A percentile compares a stretch with the other conserved stretches of the same genome.
phyloP scores from a whole-genome alignment of 2,888 invertebrate species.

The Agapetus fuscipes region DNA sequence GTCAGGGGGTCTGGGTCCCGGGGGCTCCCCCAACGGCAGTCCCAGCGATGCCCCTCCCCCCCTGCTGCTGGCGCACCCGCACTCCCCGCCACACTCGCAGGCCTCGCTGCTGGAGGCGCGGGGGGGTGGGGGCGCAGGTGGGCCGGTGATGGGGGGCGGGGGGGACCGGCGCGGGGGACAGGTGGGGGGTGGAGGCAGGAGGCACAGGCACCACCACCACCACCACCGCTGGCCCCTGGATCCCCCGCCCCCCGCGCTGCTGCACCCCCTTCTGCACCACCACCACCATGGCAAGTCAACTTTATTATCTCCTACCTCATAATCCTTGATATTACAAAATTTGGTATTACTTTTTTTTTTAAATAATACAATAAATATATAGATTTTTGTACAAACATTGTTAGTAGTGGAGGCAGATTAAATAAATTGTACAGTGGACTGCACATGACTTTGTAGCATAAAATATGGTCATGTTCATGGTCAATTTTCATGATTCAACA shows the following conservation, averaged over 20 bases:
- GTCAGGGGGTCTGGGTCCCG: conserved; percentile 11
- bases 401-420: too few species aligned
- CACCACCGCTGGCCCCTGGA: conserved; percentile 34
- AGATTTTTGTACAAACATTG: too few species aligned
- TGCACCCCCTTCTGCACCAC: conserved; percentile 33
- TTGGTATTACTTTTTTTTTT: neutral
- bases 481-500: too few species aligned
- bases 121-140: conserved; percentile 7
- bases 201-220: too few species aligned
- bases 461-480: too few species aligned
- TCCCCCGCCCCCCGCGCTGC: conserved; percentile 41
- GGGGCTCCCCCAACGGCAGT: too few species aligned
- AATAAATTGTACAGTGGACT: too few species aligned
- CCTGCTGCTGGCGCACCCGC: conserved; percentile 6
- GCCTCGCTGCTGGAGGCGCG: conserved; percentile 14
- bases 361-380: too few species aligned
- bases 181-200: conserved; percentile 29
- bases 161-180: conserved; percentile 29
- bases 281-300: conserved; percentile 24
- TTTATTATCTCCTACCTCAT: conserved; percentile 5
- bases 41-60: conserved; percentile 12
- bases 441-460: too few species aligned
- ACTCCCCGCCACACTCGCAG: conserved; percentile 12
- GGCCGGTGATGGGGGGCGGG: conserved; percentile 23
- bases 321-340: neutral